Conservation (phyloP, 2,113 vertebrate genomes). For the Colaptes auratus region DNA sequence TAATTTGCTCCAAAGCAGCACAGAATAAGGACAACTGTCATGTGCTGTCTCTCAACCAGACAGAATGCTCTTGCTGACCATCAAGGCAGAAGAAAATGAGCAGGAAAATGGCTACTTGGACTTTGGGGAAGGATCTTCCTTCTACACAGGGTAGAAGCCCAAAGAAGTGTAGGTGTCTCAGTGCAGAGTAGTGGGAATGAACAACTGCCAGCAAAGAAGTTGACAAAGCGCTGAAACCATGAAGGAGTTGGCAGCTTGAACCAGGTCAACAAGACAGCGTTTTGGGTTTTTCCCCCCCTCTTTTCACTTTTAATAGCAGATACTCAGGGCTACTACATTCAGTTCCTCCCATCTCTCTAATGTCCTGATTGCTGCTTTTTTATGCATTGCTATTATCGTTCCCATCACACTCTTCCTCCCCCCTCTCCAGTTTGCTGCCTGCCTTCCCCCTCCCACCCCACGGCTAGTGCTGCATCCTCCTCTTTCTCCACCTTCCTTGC, state of each 20-base stretch:
- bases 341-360: neutral
- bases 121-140: neutral
- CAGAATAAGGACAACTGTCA: neutral
- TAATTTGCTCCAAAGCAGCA: neutral
- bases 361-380: neutral
- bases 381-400: neutral
- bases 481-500: too few relatives aligned
- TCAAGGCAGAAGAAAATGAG: neutral
- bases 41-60: neutral
- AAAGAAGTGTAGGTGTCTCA: neutral
- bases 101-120: neutral
- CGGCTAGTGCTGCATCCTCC: fast-evolving
- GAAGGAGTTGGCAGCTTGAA: neutral
- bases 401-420: neutral
- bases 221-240: neutral
- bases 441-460: neutral
- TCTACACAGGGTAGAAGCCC: neutral
- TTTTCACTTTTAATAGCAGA: neutral
- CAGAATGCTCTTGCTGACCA: neutral
- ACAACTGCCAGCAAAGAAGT: neutral
- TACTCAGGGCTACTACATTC: neutral
- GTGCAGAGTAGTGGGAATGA: neutral
- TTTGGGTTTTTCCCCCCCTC: neutral
- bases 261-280: neutral
- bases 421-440: neutral